Evolutionary conservation across 2,113 vertebrate genomes (phyloP).

Genomic region (Carollia perspicillata): DNA sequence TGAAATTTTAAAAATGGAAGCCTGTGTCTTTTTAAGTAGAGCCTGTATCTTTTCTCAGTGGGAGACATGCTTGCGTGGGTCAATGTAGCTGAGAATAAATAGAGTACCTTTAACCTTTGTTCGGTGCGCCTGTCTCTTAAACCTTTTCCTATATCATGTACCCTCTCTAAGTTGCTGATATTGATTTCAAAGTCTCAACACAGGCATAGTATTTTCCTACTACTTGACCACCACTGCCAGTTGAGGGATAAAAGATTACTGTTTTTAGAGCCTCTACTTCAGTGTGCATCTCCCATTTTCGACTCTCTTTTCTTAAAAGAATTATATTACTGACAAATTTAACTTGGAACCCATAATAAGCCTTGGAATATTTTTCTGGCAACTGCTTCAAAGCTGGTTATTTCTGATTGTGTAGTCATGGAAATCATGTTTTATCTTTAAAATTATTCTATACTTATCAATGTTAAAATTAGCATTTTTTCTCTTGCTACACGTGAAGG

Average conservation of each 20-base stretch:
- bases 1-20: conserved; percentile 35
- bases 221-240: conserved; percentile 60
- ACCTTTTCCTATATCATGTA: conserved; percentile 14
- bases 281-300: conserved; percentile 39
- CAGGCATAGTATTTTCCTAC: conserved; percentile 52
- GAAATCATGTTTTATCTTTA: conserved; percentile 71
- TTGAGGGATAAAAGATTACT: conserved; percentile 50
- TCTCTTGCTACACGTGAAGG: conserved; percentile 34
- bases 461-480: conserved; percentile 60
- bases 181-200: conserved; percentile 46
- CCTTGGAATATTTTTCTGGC: conserved; percentile 60
- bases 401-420: conserved; percentile 73
- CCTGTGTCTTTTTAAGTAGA: not conserved
- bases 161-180: conserved; percentile 31
- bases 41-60: not conserved
- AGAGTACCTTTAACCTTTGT: conserved; percentile 41
- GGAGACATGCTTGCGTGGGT: not conserved
- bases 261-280: conserved; percentile 51
- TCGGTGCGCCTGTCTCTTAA: not conserved
- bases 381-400: conserved; percentile 64
- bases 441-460: conserved; percentile 65
- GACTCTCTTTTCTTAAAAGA: conserved; percentile 58
- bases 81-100: not conserved
- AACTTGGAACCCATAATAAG: conserved; percentile 68
- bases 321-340: conserved; percentile 68